Conservation (phyloP, 2,113 vertebrate species). For the Pelmatolapia mariae region DNA sequence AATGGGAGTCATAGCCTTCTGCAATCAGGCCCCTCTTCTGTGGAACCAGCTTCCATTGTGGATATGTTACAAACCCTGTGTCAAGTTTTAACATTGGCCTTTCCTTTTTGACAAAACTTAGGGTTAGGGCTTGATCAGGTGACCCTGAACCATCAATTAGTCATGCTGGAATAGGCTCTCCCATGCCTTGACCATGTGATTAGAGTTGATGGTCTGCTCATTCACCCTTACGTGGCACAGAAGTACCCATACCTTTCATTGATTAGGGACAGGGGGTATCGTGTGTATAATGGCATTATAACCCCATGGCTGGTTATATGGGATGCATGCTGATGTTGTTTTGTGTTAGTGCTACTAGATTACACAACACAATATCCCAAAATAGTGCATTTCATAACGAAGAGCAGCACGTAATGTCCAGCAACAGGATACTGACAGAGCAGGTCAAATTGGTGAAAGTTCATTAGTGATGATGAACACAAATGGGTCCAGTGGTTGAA, state of each 20-base stretch:
- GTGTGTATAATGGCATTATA: neutral
- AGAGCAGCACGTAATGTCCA: neutral
- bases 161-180: neutral
- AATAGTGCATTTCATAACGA: neutral
- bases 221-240: neutral
- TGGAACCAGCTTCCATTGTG: neutral
- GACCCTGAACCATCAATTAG: neutral
- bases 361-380: neutral
- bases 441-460: neutral
- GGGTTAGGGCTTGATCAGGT: neutral
- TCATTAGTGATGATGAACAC: neutral
- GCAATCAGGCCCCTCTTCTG: neutral
- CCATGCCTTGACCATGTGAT: neutral
- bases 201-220: neutral
- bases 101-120: neutral
- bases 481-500: neutral
- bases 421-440: neutral
- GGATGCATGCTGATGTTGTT: neutral
- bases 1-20: neutral
- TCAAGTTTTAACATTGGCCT: neutral
- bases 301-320: neutral
- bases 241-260: neutral
- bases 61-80: neutral
- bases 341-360: neutral
- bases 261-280: neutral